Percentiles rank a stretch among this genome's conserved stretches.
phyloP scores from a whole-genome alignment of 1,140 invertebrate genomes.

The Hyles euphorbiae region DNA sequence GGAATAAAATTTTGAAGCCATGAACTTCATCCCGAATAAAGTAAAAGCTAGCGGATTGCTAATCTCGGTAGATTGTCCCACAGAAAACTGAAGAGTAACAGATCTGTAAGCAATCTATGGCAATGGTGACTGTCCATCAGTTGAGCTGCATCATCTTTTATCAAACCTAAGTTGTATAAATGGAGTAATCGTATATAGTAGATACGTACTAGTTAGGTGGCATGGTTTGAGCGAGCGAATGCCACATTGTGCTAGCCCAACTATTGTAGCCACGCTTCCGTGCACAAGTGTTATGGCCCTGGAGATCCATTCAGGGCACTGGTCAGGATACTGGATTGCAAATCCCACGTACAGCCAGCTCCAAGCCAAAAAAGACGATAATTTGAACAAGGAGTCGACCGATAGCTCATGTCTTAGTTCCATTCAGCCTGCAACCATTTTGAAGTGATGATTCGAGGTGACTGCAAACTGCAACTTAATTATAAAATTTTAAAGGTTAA shows the following conservation, averaged over 20 bases:
- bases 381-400: conserved; percentile 33
- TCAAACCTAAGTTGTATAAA: too few relatives aligned
- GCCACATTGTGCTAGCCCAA: conserved; percentile 66
- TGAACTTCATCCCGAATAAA: too few relatives aligned
- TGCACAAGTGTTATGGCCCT: conserved; percentile 64
- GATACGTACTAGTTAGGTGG: conserved; percentile 41
- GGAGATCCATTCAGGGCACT: conserved; percentile 63
- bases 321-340: conserved; percentile 11
- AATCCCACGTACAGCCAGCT: conserved; percentile 40
- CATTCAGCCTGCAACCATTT: conserved; percentile 21
- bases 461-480: too few relatives aligned
- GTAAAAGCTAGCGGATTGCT: too few relatives aligned
- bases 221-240: conserved; percentile 22
- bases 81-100: too few relatives aligned
- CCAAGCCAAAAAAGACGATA: conserved; percentile 57
- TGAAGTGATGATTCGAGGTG: neutral
- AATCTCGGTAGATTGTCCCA: too few relatives aligned
- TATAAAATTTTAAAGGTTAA: too few relatives aligned
- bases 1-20: too few relatives aligned
- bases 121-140: too few relatives aligned
- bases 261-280: conserved; percentile 50
- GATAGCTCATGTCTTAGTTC: conserved; percentile 37
- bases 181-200: too few relatives aligned
- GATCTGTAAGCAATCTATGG: too few relatives aligned
- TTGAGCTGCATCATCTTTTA: too few relatives aligned